Base-by-base conservation (phyloP, 2,888 invertebrate species). In the Azorinus chamasolen region DNA sequence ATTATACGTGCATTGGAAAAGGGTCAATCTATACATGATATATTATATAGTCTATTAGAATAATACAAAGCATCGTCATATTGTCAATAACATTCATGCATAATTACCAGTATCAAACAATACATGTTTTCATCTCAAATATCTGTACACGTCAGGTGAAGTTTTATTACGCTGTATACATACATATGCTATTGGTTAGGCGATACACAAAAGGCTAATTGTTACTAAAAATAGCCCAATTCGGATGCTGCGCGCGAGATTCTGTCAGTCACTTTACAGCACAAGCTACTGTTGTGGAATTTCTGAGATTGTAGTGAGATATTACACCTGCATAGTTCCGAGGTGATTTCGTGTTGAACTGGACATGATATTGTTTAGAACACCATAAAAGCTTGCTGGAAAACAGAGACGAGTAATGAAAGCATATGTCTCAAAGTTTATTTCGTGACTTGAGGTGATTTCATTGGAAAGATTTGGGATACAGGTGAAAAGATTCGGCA, bases 201-300 rank as follows among this genome's bases (percentile, higher is more conserved):
- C 32, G 32, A 32, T 32, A 32, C 32, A 10, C 32, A 32, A 32
- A 32, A 32, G 32, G 32, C 14, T 65, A 64, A 72, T 72, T 72
- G 64, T 58, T 72, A 27, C 72, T 72, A 72, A 53, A 59, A 59
- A 65, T 72, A 72, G 72, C 50, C 3, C 24, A 64, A 59, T 71
- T 64, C 58, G 72, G 72, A 58, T 72, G 63, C 65, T 51, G 39
- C 37, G 72, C 72, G 64, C 65, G 64, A 25, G 72, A 51, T 37
- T 46, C 64, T 54, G 65, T 58, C 59, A 53, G 62, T 61, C 41
- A 53, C 32, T 32, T 32, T 32, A 32, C 32, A 32, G 32, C 32
- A 32, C 32, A 10, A 22, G 14, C n/a, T 22, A 50, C 65, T 69
- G 69, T 74, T 74, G 75, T 75, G 75, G 75, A 75, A 75, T 75